A percentile compares a stretch with the other conserved stretches of the same genome.
phyloP scores from a whole-genome alignment of 2,113 vertebrate species.

The Macheiramphus alcinus region DNA sequence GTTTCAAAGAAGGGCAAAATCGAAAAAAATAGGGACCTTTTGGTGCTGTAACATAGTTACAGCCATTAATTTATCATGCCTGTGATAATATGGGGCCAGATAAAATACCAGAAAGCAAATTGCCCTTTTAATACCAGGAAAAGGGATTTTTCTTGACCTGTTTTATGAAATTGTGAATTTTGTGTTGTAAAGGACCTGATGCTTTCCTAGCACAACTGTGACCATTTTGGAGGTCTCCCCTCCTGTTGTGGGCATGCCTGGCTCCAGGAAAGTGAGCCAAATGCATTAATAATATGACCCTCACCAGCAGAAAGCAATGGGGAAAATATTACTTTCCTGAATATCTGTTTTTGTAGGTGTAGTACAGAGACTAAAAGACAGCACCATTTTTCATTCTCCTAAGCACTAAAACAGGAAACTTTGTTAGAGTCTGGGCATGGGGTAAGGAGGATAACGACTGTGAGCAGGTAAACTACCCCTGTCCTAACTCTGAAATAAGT shows the following conservation, averaged over 20 bases:
- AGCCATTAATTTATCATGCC: neutral
- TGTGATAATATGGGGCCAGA: neutral
- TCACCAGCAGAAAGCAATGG: neutral
- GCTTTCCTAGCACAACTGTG: neutral
- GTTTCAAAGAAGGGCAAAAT: slow-evolving; percentile 55
- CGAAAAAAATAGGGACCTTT: neutral
- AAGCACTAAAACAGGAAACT: neutral
- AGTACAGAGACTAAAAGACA: neutral
- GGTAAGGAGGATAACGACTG: neutral
- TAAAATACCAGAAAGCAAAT: slow-evolving; percentile 1
- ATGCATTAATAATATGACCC: neutral
- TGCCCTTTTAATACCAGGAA: neutral
- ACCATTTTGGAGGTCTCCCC: neutral
- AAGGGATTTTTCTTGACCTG: neutral
- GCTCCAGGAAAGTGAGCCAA: neutral
- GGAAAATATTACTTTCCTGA: neutral
- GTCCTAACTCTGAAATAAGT: neutral
- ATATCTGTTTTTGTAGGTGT: neutral
- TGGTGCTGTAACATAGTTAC: neutral
- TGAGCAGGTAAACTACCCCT: neutral
- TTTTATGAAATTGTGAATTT: neutral
- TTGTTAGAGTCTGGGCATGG: neutral
- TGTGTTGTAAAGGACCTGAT: neutral
- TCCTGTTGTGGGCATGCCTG: neutral
- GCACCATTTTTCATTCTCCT: neutral